Percentiles rank a stretch among this genome's conserved stretches.
phyloP scores from a whole-genome alignment of 2,888 invertebrate genomes.

The Apocheima hispidaria region DNA sequence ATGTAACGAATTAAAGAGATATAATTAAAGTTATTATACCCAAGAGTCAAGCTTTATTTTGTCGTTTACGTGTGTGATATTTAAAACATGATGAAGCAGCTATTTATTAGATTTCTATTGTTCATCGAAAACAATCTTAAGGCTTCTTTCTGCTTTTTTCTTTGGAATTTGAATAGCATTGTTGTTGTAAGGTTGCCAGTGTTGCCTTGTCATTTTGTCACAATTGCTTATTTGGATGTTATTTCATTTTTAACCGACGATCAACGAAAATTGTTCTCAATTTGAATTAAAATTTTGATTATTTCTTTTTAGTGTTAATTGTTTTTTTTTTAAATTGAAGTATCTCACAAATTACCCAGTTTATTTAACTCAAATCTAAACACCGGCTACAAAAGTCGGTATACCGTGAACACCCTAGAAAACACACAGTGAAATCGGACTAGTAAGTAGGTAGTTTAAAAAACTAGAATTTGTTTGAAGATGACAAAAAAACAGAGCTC shows the following conservation, averaged over 20 bases:
- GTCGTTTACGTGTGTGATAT: background rate
- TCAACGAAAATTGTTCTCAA: background rate
- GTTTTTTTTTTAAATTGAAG: no score
- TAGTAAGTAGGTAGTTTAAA: no score
- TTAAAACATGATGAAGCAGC: background rate
- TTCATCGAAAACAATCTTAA: slow-evolving; percentile 3
- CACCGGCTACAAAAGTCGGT: no score
- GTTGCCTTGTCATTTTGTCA: background rate
- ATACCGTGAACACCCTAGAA: no score
- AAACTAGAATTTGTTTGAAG: no score
- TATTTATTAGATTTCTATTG: slow-evolving; percentile 2
- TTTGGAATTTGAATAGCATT: slow-evolving; percentile 3
- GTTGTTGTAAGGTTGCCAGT: slow-evolving; percentile 7
- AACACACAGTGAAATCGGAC: no score
- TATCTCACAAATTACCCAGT: no score
- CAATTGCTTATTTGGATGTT: background rate
- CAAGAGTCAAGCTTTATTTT: background rate
- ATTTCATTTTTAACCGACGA: background rate
- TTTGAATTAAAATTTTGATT: no score
- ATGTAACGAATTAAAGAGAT: no score
- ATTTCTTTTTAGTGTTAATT: no score
- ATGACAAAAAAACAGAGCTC: no score
- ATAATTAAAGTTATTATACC: background rate
- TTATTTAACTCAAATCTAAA: no score
- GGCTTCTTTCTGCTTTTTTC: slow-evolving; percentile 3